These are phyloP conservation scores for Hycleus cichorii DNA, from an alignment of 1,140 invertebrate genomes.

Conservation along the genomic window DNA sequence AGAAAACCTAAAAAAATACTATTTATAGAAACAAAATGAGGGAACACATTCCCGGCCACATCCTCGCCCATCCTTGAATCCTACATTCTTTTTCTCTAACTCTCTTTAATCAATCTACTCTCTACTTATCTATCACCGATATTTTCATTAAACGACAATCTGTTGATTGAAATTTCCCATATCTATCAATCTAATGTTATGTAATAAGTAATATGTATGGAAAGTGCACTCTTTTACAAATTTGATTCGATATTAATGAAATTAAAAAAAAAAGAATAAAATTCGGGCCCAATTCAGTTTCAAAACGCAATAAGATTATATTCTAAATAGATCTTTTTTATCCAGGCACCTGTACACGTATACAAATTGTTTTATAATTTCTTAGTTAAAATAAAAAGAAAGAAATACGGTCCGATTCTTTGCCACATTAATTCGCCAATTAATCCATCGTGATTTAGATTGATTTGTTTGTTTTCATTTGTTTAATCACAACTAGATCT, in stretches of 20 bases:
- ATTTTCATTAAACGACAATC: constrained; percentile 30
- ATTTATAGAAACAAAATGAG: constrained; percentile 21
- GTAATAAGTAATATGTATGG: not conserved
- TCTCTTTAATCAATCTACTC: not conserved
- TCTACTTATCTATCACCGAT: not conserved
- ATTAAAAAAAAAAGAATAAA: not conserved
- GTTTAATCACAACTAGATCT: too few species aligned
- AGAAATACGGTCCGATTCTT: not conserved
- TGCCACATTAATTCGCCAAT: not conserved
- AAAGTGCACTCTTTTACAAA: not conserved
- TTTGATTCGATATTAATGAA: not conserved
- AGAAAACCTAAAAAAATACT: not conserved
- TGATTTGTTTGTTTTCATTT: too few species aligned
- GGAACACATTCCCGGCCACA: constrained; percentile 11
- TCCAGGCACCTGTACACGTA: constrained; percentile 26
- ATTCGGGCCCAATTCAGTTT: constrained; percentile 5
- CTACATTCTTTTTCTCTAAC: not conserved
- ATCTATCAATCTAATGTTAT: not conserved
- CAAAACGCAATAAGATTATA: constrained; percentile 21
- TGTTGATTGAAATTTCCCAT: not conserved
- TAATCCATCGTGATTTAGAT: not conserved
- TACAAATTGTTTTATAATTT: constrained; percentile 20
- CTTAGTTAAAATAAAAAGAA: not conserved
- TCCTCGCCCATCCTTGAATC: not conserved
- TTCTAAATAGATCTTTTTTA: constrained; percentile 17